Evolutionary conservation across 2,888 invertebrate genomes (phyloP).

Genomic region (Suillia variegata): DNA sequence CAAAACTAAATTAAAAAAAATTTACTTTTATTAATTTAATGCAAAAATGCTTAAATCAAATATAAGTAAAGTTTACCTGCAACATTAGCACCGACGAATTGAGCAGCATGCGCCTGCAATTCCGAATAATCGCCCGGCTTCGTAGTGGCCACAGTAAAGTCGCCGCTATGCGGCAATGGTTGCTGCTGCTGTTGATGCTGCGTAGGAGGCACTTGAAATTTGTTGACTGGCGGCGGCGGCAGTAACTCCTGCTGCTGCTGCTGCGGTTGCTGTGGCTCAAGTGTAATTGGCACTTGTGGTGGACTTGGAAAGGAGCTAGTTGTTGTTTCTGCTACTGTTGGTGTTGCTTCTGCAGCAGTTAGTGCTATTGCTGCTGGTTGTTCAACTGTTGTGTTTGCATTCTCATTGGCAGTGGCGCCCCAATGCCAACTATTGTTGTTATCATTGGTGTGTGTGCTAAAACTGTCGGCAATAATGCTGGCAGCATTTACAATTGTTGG

Average conservation of each 20-base stretch:
- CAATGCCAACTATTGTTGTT: constrained; percentile 33
- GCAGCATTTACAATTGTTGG: no score
- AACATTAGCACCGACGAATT: neutral
- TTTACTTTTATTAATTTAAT: no score
- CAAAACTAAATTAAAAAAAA: neutral
- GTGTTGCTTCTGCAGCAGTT: constrained; percentile 21
- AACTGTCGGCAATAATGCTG: constrained; percentile 67
- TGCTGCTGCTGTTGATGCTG: neutral
- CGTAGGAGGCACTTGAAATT: constrained; percentile 18
- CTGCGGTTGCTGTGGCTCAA: no score
- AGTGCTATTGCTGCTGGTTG: neutral
- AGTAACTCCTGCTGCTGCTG: no score
- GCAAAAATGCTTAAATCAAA: no score
- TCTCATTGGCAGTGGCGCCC: constrained; percentile 14
- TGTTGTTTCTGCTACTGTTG: no score
- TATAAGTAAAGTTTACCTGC: neutral
- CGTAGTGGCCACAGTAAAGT: constrained; percentile 14
- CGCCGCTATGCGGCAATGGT: constrained; percentile 14
- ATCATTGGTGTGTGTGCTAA: constrained; percentile 61
- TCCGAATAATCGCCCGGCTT: neutral
- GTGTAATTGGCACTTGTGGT: constrained; percentile 29
- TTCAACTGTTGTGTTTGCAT: constrained; percentile 12
- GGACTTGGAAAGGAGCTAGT: constrained; percentile 19
- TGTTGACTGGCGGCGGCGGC: constrained; percentile 39
- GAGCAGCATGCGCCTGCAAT: neutral